phyloP scores from a whole-genome alignment of 2,888 invertebrate species.

The Girardia tigrina region DNA sequence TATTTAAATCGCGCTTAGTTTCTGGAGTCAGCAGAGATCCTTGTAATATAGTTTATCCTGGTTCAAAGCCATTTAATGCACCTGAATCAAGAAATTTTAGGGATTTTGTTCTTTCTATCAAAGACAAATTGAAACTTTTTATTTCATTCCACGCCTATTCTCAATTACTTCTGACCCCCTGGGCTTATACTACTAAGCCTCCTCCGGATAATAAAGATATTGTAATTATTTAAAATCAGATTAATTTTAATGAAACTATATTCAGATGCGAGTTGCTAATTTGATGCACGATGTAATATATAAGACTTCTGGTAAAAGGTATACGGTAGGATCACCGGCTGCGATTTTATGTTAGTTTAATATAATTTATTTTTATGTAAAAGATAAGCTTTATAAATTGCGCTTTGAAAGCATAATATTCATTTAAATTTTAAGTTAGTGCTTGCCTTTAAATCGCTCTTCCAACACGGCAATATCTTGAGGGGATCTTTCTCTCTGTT shows the following conservation, averaged over 20 bases:
- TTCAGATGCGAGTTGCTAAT: slow-evolving; percentile 30
- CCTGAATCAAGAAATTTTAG: slow-evolving; percentile 2
- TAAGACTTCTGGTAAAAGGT: background rate
- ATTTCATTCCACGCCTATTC: background rate
- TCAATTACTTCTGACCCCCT: background rate
- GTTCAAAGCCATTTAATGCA: background rate
- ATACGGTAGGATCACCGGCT: background rate
- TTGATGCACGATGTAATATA: background rate
- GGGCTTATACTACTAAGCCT: background rate
- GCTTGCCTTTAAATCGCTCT: no score
- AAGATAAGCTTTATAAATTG: no score
- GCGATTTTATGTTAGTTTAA: slow-evolving; percentile 1
- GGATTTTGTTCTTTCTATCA: slow-evolving; percentile 7
- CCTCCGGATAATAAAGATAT: background rate
- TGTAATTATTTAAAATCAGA: background rate
- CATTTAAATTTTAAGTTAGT: no score
- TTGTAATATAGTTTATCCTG: background rate
- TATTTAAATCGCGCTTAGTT: no score
- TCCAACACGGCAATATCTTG: no score
- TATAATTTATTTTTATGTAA: no score
- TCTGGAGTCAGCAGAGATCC: background rate
- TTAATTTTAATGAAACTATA: background rate
- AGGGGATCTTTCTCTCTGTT: no score
- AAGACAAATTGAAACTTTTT: background rate
- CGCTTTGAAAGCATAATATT: no score